Conservation (phyloP, 2,113 vertebrate genomes). For the Kryptolebias marmoratus region DNA sequence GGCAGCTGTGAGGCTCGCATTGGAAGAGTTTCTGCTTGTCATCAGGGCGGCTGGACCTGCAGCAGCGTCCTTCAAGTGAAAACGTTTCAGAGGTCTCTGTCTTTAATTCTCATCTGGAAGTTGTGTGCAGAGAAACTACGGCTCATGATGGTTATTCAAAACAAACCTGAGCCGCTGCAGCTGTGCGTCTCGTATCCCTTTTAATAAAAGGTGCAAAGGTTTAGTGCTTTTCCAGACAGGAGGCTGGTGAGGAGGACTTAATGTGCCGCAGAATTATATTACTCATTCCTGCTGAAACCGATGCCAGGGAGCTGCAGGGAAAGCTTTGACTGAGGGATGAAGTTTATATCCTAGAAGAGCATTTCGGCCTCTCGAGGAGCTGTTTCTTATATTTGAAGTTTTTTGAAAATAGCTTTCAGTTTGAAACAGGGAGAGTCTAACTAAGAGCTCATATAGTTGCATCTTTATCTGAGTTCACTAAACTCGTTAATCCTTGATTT, state of each 20-base stretch:
- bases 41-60: background rate
- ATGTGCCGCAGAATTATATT: background rate
- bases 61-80: background rate
- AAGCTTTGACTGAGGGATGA: background rate
- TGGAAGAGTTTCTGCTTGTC: background rate
- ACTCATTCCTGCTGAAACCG: background rate
- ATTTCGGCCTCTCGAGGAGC: background rate
- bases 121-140: background rate
- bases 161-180: background rate
- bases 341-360: too few species aligned
- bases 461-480: background rate
- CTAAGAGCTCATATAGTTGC: too few species aligned
- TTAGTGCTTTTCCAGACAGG: background rate
- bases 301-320: background rate
- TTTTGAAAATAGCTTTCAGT: too few species aligned
- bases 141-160: background rate
- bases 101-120: background rate
- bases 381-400: too few species aligned
- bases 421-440: too few species aligned
- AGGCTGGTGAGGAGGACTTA: background rate
- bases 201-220: background rate
- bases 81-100: too few species aligned
- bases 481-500: background rate
- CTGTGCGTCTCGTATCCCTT: background rate
- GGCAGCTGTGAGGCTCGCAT: background rate